Evolutionary conservation across 2,113 vertebrate species (phyloP).

Genomic region (Mesoclemmys tuberculata): DNA sequence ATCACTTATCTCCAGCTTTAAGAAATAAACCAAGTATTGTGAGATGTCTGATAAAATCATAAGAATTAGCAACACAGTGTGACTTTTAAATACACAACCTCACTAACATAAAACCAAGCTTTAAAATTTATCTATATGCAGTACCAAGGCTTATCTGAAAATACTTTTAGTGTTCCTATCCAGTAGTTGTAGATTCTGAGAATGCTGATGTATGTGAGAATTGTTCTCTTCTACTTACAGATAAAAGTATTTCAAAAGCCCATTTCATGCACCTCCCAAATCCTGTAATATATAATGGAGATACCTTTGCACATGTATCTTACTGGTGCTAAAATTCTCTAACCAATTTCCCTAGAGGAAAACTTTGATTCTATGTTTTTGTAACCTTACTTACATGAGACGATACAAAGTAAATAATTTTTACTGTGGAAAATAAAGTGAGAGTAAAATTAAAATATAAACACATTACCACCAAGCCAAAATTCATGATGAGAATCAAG

Average conservation of each 20-base stretch:
- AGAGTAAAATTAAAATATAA: not conserved
- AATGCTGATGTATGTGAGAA: not conserved
- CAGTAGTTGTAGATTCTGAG: not conserved
- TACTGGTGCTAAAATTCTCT: not conserved
- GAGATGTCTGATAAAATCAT: not conserved
- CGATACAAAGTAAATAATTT: not conserved
- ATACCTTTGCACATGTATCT: not conserved
- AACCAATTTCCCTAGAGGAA: not conserved
- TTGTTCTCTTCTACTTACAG: not conserved
- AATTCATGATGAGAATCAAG: not conserved
- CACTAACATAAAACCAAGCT: not conserved
- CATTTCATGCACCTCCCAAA: not conserved
- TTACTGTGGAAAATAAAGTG: not conserved
- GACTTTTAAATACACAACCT: not conserved
- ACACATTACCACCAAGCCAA: not conserved
- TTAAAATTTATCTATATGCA: not conserved
- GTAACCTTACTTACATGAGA: not conserved
- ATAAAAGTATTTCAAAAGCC: not conserved
- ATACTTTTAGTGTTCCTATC: not conserved
- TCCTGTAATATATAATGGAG: not conserved
- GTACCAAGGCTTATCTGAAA: not conserved
- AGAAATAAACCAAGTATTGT: not conserved
- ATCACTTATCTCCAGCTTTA: not conserved
- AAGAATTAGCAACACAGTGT: not conserved
- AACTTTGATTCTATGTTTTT: not conserved